phyloP scores from a whole-genome alignment of 2,113 vertebrate species.

The Notothenia coriiceps region DNA sequence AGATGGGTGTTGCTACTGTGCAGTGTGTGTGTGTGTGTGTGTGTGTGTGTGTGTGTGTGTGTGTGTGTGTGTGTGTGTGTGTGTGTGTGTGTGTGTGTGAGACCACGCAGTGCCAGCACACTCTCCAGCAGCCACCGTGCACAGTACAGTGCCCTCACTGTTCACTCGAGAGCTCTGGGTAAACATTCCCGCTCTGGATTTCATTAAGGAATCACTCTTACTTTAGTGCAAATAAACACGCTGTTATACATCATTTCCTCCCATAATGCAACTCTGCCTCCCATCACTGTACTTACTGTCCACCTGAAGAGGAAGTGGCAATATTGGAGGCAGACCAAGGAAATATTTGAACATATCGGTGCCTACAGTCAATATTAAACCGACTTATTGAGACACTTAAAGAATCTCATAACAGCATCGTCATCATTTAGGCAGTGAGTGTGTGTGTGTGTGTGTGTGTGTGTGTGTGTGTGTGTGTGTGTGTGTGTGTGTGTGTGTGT shows the following conservation, averaged over 20 bases:
- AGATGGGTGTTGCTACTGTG: conserved; percentile 32
- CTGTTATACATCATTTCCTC: conserved; percentile 53
- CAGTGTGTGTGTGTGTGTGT: conserved; percentile 23
- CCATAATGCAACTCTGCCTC: conserved; percentile 34
- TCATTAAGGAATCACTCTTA: conserved; percentile 72
- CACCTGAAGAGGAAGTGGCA: conserved; percentile 38
- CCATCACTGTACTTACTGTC: conserved; percentile 39
- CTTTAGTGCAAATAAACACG: conserved; percentile 63
- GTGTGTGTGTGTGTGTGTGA: background rate
- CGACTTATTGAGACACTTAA: background rate
- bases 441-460: background rate
- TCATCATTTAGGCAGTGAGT: background rate
- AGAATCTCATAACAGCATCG: conserved; percentile 1
- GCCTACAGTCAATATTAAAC: background rate
- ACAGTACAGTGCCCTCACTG: conserved; percentile 69
- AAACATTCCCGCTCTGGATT: conserved; percentile 80
- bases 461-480: background rate
- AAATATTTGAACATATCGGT: conserved; percentile 11
- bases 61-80: background rate
- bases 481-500: background rate
- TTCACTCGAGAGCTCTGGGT: conserved; percentile 62
- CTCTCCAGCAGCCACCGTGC: conserved; percentile 28
- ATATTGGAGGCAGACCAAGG: background rate
- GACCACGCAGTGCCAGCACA: conserved; percentile 53
- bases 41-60: conserved; percentile 6